Base-by-base conservation (phyloP, 37 sponge, comb jelly and placozoan genomes). In the Mnemiopsis leidyi region DNA sequence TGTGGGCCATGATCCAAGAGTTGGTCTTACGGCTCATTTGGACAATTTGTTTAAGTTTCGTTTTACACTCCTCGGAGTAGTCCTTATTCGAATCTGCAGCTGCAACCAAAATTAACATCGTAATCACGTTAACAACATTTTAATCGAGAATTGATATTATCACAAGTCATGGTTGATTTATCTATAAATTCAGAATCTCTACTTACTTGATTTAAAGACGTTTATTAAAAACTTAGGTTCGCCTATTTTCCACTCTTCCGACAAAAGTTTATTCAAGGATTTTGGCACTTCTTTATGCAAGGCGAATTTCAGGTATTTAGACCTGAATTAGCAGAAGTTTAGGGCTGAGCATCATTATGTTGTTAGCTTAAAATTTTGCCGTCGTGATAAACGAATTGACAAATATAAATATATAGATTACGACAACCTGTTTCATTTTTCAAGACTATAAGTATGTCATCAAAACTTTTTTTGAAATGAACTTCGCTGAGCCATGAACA, bases 1-100 rank as follows among this genome's bases (percentile, higher is more conserved):
- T 77, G 79, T 32, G 26, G 1, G 79, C 79, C 79, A 77, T 77
- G 18, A 77, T 34, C 79, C 79, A 77, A 13, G 79, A 26, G 32
- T 77, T 77, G 3, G 79, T 16, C 18, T 77, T 9, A 34, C 79
- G 30, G 7, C 79, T 36, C 32, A 77, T 16, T 32, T 32, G 1
- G 35, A 77, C 79, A 3, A 77, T 77, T 34, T 77, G 20, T 34
- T 36, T 77, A 1, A 77, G 16, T 18, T 77, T 77, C 79, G 30
- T 36, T 9, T 29, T 71, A 5, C 23, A 30, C 23, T 71, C 73
- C 3, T n/a, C n/a, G n/a, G n/a, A n/a, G n/a, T n/a, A n/a, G n/a
- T n/a, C n/a, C n/a, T n/a, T n/a, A n/a, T n/a, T n/a, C n/a, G n/a
- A n/a, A n/a, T n/a, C n/a, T n/a, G n/a, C n/a, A n/a, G n/a, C n/a